phyloP scores from a whole-genome alignment of 2,113 vertebrate species.

The Tupaia tana region DNA sequence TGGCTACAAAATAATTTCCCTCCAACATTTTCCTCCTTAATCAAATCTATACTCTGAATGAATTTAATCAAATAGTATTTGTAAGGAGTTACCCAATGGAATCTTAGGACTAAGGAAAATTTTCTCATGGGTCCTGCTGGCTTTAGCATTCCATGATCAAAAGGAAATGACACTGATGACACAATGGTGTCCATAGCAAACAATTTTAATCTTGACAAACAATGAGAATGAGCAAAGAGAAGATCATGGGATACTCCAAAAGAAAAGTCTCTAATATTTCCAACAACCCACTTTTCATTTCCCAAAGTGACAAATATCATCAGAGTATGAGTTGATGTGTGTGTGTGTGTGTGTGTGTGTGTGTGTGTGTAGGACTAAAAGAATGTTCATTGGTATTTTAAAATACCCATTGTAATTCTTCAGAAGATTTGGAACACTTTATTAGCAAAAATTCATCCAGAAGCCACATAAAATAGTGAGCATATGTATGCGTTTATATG shows the following conservation, averaged over 20 bases:
- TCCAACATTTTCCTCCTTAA: constrained; percentile 74
- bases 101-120: constrained; percentile 64
- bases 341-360: not conserved
- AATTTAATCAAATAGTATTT: constrained; percentile 79
- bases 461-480: not conserved
- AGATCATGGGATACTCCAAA: constrained; percentile 23
- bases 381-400: constrained; percentile 30
- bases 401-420: not conserved
- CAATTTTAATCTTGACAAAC: constrained; percentile 52
- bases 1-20: constrained; percentile 70
- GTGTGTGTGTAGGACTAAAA: not conserved
- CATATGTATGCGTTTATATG: not conserved
- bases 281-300: constrained; percentile 49
- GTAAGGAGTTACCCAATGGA: constrained; percentile 62
- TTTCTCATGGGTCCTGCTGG: constrained; percentile 59
- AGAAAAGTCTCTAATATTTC: constrained; percentile 25
- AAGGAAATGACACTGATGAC: constrained; percentile 60
- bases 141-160: constrained; percentile 63
- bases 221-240: constrained; percentile 28
- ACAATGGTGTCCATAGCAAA: constrained; percentile 31
- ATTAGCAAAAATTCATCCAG: constrained; percentile 41
- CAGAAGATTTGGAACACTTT: constrained; percentile 10
- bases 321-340: not conserved
- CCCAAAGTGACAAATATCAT: constrained; percentile 42
- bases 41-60: constrained; percentile 74